These are phyloP conservation scores for Cichlasoma orientale DNA, from an alignment of 2,797 vertebrate genomes.

Conservation along the genomic window DNA sequence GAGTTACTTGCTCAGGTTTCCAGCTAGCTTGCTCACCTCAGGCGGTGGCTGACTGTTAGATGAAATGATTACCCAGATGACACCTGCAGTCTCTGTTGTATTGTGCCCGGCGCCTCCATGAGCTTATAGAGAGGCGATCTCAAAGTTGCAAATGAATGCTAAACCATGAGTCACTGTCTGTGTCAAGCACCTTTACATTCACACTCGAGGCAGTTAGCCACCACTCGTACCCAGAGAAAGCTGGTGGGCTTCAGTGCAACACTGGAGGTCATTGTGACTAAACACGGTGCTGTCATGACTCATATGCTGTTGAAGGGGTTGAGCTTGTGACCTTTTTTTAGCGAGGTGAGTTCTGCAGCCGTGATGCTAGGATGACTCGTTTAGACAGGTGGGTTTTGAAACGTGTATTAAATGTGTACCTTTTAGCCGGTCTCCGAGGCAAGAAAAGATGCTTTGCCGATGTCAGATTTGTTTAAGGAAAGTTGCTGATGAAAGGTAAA, in stretches of 20 bases:
- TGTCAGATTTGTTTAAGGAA: not conserved
- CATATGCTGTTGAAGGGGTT: not conserved
- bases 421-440: not conserved
- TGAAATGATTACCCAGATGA: constrained; percentile 47
- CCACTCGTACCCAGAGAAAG: constrained; percentile 12
- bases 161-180: constrained; percentile 27
- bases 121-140: constrained; percentile 33
- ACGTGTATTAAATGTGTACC: not conserved
- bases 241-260: not conserved
- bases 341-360: not conserved
- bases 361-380: not conserved
- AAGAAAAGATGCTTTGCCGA: not conserved
- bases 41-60: constrained; percentile 14
- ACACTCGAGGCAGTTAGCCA: constrained; percentile 13
- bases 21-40: constrained; percentile 5
- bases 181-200: constrained; percentile 46
- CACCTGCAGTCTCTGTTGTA: constrained; percentile 42
- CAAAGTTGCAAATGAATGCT: constrained; percentile 40
- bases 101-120: constrained; percentile 17
- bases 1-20: not conserved
- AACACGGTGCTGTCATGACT: not conserved
- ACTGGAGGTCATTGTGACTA: constrained; percentile 15
- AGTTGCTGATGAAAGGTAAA: not conserved
- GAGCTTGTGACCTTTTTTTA: constrained; percentile 6
- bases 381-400: constrained; percentile 11